Evolutionary conservation across 2,797 vertebrate species (phyloP).

Genomic region (Danio tinwini): DNA sequence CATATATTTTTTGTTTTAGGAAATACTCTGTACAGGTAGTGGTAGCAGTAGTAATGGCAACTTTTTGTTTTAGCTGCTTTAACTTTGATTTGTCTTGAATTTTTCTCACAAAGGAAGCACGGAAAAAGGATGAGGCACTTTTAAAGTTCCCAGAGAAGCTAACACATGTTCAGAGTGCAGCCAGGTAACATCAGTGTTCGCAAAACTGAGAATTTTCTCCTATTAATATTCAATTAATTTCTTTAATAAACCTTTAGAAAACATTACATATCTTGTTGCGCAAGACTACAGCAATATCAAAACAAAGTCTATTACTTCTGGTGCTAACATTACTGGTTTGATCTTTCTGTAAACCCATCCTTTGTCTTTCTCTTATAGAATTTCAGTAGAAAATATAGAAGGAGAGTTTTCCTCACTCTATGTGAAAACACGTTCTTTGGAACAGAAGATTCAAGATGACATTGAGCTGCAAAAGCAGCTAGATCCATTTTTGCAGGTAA

Average conservation of each 20-base stretch:
- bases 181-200: conserved; percentile 80
- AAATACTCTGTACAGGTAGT: background rate
- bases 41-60: background rate
- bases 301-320: background rate
- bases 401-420: conserved; percentile 87
- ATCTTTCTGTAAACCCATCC: background rate
- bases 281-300: background rate
- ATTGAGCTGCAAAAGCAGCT: conserved; percentile 87
- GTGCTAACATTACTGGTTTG: background rate
- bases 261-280: background rate
- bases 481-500: conserved; percentile 93
- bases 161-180: conserved; percentile 87
- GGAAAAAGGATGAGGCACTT: conserved; percentile 92
- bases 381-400: conserved; percentile 92
- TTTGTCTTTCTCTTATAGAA: conserved; percentile 71
- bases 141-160: conserved; percentile 93
- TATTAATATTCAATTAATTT: background rate
- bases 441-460: conserved; percentile 88
- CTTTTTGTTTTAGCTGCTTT: background rate
- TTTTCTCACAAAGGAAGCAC: conserved; percentile 87
- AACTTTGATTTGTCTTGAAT: conserved; percentile 39
- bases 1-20: background rate
- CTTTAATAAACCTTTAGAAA: background rate
- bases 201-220: background rate
- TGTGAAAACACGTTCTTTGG: conserved; percentile 85